phyloP scores from a whole-genome alignment of 2,113 vertebrate genomes.

The Argyrosomus japonicus region DNA sequence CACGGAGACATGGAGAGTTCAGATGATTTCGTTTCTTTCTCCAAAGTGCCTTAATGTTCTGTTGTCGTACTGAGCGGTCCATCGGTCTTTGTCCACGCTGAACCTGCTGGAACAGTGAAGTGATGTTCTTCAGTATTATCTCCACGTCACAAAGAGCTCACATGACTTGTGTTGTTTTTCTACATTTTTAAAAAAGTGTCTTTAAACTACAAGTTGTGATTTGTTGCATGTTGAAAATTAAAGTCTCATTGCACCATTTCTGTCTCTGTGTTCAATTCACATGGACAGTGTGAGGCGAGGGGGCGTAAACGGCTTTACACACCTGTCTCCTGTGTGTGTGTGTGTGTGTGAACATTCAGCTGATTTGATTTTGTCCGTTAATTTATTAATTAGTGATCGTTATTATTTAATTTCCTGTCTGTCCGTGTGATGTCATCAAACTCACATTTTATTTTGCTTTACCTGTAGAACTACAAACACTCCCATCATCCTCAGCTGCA shows the following conservation, averaged over 20 bases:
- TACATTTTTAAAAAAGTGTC: slow-evolving; percentile 48
- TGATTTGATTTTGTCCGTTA: too few species aligned
- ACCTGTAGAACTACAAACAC: too few species aligned
- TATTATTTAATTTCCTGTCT: too few species aligned
- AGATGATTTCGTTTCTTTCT: slow-evolving; percentile 13
- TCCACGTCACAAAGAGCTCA: slow-evolving; percentile 46
- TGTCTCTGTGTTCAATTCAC: neutral
- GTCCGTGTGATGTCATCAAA: too few species aligned
- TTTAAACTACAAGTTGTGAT: slow-evolving; percentile 55
- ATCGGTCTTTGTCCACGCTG: neutral
- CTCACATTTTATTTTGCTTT: too few species aligned
- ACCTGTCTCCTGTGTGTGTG: too few species aligned
- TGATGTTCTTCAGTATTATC: slow-evolving; percentile 26
- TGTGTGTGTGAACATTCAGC: too few species aligned
- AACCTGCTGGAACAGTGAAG: slow-evolving; percentile 19
- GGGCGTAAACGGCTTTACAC: too few species aligned
- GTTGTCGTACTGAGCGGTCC: slow-evolving; percentile 3
- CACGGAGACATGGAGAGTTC: neutral
- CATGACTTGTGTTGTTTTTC: slow-evolving; percentile 51
- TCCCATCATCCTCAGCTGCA: too few species aligned
- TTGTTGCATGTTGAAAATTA: slow-evolving; percentile 68
- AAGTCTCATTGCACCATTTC: slow-evolving; percentile 61
- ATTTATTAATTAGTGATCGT: too few species aligned
- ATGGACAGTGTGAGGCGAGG: too few species aligned
- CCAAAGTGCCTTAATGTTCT: slow-evolving; percentile 72